Conservation (phyloP, 2,888 invertebrate genomes). For the Cephus sareptanus region DNA sequence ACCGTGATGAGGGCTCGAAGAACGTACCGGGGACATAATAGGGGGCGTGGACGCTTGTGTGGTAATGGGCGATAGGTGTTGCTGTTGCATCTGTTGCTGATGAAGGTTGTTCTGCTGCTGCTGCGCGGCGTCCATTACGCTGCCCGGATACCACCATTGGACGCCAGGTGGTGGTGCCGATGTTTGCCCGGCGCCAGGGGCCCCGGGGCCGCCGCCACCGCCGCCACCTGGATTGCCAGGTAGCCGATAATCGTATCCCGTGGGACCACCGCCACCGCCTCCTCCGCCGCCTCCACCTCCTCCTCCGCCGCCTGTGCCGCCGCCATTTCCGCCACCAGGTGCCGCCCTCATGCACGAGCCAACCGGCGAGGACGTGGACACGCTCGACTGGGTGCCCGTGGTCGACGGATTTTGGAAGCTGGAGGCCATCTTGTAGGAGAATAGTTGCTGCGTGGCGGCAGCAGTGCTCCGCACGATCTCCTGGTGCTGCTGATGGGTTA, state of each 20-base stretch:
- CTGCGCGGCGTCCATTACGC: constrained; percentile 70
- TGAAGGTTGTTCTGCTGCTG: constrained; percentile 73
- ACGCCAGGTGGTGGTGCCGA: constrained; percentile 67
- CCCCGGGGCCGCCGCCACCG: constrained; percentile 53
- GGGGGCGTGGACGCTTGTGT: constrained; percentile 62
- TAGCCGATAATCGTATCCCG: constrained; percentile 53
- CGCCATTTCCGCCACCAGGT: constrained; percentile 73
- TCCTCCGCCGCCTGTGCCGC: constrained; percentile 75
- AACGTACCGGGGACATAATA: constrained; percentile 64
- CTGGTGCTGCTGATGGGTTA: constrained; percentile 59
- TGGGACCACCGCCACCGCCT: constrained; percentile 40
- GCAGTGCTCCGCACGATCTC: constrained; percentile 71
- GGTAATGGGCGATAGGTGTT: constrained; percentile 61
- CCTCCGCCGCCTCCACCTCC: constrained; percentile 63
- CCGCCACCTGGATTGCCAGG: constrained; percentile 19
- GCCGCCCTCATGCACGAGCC: constrained; percentile 63
- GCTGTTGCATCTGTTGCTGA: constrained; percentile 66
- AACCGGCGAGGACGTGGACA: constrained; percentile 73
- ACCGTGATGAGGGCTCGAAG: constrained; percentile 7
- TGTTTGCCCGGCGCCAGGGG: not conserved
- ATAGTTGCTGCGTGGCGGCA: constrained; percentile 78
- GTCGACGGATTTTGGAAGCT: constrained; percentile 81
- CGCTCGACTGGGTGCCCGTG: constrained; percentile 74
- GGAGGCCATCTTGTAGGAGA: constrained; percentile 88
- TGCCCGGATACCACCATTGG: constrained; percentile 83